A percentile compares a stretch with the other conserved stretches of the same genome.
These are phyloP conservation scores for Eutrigla gurnardus DNA, from an alignment of 2,797 vertebrate species.

Conservation along the genomic window DNA sequence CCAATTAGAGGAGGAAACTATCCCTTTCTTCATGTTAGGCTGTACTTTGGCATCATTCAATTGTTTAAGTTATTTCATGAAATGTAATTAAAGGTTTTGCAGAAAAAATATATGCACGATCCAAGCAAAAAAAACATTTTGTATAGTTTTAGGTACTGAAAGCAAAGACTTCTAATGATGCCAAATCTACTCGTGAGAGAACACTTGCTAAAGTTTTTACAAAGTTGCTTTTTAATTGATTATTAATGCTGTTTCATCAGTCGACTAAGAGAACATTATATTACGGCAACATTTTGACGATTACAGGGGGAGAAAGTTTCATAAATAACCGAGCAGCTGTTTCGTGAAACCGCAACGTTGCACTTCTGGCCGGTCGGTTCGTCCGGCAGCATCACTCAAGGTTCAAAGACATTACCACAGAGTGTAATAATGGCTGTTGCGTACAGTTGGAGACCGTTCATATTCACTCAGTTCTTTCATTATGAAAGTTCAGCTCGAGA, in stretches of 20 bases:
- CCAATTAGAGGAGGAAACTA: too few relatives aligned
- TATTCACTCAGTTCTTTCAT: background rate
- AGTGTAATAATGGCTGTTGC: background rate
- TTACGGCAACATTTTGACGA: background rate
- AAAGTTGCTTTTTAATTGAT: background rate
- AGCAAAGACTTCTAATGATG: background rate
- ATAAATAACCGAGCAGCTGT: slow-evolving; percentile 3
- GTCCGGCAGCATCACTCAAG: background rate
- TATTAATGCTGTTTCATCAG: background rate
- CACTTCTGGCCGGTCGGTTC: background rate
- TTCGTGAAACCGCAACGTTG: background rate
- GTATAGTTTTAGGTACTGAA: background rate
- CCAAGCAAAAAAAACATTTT: background rate
- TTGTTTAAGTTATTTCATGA: background rate
- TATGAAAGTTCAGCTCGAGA: background rate
- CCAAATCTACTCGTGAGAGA: background rate
- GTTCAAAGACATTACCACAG: background rate
- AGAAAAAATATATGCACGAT: background rate
- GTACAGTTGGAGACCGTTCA: background rate
- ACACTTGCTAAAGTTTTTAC: background rate
- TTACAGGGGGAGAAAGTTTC: background rate
- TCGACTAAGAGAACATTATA: background rate
- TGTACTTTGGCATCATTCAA: background rate
- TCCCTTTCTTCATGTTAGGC: too few relatives aligned
- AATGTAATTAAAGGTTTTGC: background rate